Conservation (phyloP, 2,797 vertebrate genomes). For the Leucoraja ocellata region DNA sequence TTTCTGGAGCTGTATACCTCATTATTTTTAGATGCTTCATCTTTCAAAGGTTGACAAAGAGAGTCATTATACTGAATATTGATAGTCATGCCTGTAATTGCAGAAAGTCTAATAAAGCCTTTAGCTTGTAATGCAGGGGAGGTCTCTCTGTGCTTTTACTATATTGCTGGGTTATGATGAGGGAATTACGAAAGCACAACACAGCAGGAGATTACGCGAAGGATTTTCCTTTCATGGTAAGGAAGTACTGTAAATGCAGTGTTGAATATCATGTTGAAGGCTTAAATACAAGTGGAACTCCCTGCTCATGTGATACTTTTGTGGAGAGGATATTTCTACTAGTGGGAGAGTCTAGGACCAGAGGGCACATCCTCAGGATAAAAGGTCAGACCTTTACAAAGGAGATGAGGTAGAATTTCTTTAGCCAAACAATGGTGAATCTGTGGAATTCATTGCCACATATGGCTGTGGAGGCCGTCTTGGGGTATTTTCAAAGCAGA, state of each 20-base stretch:
- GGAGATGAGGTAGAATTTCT: no score
- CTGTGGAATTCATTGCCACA: no score
- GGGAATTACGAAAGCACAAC: neutral
- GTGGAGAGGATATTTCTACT: no score
- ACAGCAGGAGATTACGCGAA: neutral
- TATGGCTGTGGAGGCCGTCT: no score
- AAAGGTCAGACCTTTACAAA: no score
- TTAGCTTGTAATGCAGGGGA: neutral
- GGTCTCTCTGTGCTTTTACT: neutral
- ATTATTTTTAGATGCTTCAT: neutral
- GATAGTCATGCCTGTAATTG: neutral
- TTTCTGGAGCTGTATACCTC: neutral
- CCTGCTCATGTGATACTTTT: neutral
- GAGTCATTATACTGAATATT: neutral
- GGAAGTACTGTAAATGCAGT: neutral
- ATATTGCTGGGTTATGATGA: neutral
- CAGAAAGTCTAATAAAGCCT: neutral
- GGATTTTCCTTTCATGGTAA: neutral
- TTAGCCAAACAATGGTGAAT: no score
- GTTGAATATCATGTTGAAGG: neutral
- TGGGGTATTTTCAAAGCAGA: no score
- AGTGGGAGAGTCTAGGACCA: no score
- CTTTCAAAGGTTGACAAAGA: neutral
- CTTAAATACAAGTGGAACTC: no score
- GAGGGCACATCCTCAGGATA: no score